Percentiles rank a stretch among this genome's conserved stretches.
Evolutionary conservation across 2,113 vertebrate species (phyloP).

Genomic region (Vombatus ursinus): DNA sequence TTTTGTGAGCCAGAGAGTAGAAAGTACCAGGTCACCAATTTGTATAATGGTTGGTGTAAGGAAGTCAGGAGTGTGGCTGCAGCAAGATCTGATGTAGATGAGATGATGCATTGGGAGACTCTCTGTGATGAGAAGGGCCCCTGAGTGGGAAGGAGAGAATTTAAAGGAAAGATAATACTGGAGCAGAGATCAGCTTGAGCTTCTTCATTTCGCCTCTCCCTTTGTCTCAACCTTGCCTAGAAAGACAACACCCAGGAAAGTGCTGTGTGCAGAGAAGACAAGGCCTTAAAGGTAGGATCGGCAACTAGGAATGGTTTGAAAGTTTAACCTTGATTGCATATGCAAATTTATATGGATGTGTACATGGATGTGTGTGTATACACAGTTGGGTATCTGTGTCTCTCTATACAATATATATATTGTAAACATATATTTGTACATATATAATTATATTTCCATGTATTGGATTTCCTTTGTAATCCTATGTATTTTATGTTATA

Average conservation of each 20-base stretch:
- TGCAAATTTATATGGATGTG: background rate
- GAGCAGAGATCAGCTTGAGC: background rate
- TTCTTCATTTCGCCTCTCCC: background rate
- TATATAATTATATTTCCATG: background rate
- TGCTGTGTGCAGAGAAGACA: background rate
- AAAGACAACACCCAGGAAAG: background rate
- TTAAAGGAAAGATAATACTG: background rate
- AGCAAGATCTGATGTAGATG: background rate
- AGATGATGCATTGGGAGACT: background rate
- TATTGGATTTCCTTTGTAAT: background rate
- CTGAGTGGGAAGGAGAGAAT: background rate
- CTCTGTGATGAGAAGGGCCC: background rate
- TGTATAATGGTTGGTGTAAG: background rate
- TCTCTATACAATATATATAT: fast-evolving
- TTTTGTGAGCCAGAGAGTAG: background rate
- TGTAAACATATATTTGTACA: background rate
- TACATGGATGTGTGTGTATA: background rate
- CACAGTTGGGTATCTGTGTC: background rate
- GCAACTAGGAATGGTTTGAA: background rate
- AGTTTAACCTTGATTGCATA: background rate
- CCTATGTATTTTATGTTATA: background rate
- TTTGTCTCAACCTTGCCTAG: background rate
- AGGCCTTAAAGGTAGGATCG: background rate
- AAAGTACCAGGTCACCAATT: background rate
- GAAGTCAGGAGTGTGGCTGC: background rate